Base-by-base conservation (phyloP, 2,888 invertebrate species). In the Platypus cylindrus region DNA sequence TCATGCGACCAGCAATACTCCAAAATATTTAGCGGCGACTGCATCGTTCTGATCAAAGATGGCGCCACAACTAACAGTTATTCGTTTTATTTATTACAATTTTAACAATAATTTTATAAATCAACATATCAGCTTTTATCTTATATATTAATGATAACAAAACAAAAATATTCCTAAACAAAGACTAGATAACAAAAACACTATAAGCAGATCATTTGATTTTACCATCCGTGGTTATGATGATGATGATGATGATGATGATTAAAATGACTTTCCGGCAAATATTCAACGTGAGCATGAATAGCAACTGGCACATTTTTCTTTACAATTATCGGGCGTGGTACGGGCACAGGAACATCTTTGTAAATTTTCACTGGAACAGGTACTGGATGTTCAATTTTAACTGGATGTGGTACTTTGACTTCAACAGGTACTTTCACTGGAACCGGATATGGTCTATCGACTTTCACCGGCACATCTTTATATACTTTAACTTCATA, bases 311-410 rank as follows among this genome's bases (percentile, higher is more conserved):
- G 48, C 20, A 48, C 44, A 16, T 43, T 48, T 17, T 43, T 37
- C 30, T 48, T 48, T 9, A 50, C 41, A 15, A 49, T 41, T 17
- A 49, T 27, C 8, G 49, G 50, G 25, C 46, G 40, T 30, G 65
- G 14, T 63, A 67, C 36, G 62, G 58, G 46, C 1, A 68, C 64
- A 3, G 52, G 52, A 20, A 53, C 44, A 0, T 68, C 61, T 36
- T 62, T 59, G 15, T 61, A 65, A 2, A 66, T 63, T 1, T 64
- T 64, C 1, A 70, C 67, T 34, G 63, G 63, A n/a, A 58, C 55
- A 20, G 48, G 49, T 2, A 67, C 65, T 1, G 65, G 66, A 3
- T 65, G 50, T 17, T 47, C 47, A 14, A 59, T 53, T 27, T 55
- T 33, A 55, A 56, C 44, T 54, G 59, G 50, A 13, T 53, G 54